Evolutionary conservation across 2,797 vertebrate genomes (phyloP).

Genomic region (Heteromormyrus szaboi): DNA sequence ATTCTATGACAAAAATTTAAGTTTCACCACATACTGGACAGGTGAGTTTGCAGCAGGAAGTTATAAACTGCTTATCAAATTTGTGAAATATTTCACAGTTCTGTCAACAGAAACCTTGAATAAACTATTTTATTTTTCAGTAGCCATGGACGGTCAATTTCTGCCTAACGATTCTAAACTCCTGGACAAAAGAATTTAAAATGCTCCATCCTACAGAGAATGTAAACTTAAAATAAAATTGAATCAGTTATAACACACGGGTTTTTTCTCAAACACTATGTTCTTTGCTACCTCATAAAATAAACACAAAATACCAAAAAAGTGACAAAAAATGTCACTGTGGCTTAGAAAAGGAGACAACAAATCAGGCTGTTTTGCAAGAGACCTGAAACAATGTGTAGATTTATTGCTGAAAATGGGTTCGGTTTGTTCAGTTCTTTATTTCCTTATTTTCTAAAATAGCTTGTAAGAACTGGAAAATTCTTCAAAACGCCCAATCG

Average conservation of each 20-base stretch:
- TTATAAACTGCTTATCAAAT: not conserved
- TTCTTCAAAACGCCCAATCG: not conserved
- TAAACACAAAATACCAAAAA: not conserved
- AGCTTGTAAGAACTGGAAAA: not conserved
- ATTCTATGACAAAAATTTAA: not conserved
- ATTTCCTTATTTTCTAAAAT: constrained; percentile 9
- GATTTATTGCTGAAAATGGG: not conserved
- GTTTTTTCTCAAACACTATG: not conserved
- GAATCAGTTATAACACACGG: not conserved
- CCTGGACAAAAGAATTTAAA: not conserved
- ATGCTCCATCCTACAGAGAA: not conserved
- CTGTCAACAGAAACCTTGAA: not conserved
- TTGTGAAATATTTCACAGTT: not conserved
- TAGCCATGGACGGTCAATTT: not conserved
- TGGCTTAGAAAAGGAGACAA: not conserved
- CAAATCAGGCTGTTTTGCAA: not conserved
- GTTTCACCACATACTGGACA: not conserved
- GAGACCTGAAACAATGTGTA: not conserved
- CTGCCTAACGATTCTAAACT: not conserved
- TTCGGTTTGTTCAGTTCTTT: constrained; percentile 11
- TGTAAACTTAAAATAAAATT: not conserved
- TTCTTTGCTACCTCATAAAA: not conserved
- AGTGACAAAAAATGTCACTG: not conserved
- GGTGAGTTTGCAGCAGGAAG: not conserved
- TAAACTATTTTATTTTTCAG: not conserved